Evolutionary conservation across 2,888 invertebrate genomes (phyloP).

Genomic region (Microplitis manilae): DNA sequence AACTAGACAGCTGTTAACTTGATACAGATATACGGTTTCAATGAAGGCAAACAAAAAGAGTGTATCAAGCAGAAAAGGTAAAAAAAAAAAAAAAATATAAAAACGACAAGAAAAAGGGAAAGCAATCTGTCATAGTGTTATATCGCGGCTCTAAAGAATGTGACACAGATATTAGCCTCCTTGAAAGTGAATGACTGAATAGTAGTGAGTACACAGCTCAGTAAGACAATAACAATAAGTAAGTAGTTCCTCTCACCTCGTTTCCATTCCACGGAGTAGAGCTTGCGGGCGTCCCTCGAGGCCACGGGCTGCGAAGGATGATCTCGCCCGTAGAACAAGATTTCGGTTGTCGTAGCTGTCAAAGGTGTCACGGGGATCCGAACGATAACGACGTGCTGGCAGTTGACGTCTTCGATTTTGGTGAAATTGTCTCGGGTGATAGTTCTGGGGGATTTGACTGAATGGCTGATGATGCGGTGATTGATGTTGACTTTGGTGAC

Average conservation of each 20-base stretch:
- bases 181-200: conserved; percentile 14
- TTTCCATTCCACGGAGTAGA: conserved; percentile 62
- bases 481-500: conserved; percentile 39
- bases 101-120: conserved; percentile 6
- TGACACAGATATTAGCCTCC: conserved; percentile 40
- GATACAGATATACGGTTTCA: background rate
- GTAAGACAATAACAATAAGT: background rate
- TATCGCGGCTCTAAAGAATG: conserved; percentile 24
- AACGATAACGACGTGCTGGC: conserved; percentile 51
- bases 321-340: conserved; percentile 33
- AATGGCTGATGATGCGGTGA: conserved; percentile 42
- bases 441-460: background rate
- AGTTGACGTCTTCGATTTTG: conserved; percentile 51
- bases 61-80: conserved; percentile 34
- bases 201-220: conserved; percentile 2
- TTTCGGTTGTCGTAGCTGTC: conserved; percentile 35
- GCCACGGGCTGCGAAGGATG: conserved; percentile 35
- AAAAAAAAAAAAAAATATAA: conserved; percentile 14
- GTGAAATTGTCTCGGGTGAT: conserved; percentile 17
- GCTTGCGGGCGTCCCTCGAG: conserved; percentile 45
- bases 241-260: conserved; percentile 57
- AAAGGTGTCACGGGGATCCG: conserved; percentile 44
- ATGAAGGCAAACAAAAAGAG: conserved; percentile 22
- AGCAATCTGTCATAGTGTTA: conserved; percentile 3
- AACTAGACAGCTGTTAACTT: background rate